Conservation (phyloP, 2,797 vertebrate species). For the Sebastes diploproa region DNA sequence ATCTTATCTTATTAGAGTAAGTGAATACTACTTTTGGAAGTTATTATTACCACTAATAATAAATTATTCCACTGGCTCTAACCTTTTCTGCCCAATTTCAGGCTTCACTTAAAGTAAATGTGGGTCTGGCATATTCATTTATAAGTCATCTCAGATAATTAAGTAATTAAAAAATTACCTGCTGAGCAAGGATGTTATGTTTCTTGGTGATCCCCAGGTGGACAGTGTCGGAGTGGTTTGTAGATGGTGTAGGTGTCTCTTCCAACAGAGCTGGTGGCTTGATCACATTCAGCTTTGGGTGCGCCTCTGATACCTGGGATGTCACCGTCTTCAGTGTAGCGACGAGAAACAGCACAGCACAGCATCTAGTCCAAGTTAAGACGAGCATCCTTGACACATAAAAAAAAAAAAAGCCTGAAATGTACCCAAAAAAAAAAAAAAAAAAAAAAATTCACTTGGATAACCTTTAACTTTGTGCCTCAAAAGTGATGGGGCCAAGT, state of each 20-base stretch:
- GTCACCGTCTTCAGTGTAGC: conserved; percentile 87
- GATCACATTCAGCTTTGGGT: conserved; percentile 94
- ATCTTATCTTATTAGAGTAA: background rate
- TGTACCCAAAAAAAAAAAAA: background rate
- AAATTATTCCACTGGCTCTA: background rate
- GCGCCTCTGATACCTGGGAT: conserved; percentile 85
- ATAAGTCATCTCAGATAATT: background rate
- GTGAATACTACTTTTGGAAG: background rate
- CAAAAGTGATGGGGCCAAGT: conserved; percentile 12
- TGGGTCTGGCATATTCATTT: background rate
- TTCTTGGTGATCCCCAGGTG: conserved; percentile 87
- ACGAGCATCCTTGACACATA: conserved; percentile 83
- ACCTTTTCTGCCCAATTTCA: background rate
- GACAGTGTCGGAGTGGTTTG: conserved; percentile 82
- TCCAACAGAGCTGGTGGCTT: conserved; percentile 89
- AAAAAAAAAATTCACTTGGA: background rate
- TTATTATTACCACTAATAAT: background rate
- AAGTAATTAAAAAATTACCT: conserved; percentile 76
- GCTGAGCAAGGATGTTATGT: conserved; percentile 87
- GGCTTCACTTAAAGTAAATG: conserved; percentile 15
- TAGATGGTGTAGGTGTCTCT: conserved; percentile 85
- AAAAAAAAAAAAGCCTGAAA: background rate
- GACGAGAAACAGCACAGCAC: conserved; percentile 87
- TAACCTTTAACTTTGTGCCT: background rate
- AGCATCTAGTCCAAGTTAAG: conserved; percentile 85